These are phyloP conservation scores for Pelecanus crispus DNA, from an alignment of 2,113 vertebrate species.

Conservation along the genomic window DNA sequence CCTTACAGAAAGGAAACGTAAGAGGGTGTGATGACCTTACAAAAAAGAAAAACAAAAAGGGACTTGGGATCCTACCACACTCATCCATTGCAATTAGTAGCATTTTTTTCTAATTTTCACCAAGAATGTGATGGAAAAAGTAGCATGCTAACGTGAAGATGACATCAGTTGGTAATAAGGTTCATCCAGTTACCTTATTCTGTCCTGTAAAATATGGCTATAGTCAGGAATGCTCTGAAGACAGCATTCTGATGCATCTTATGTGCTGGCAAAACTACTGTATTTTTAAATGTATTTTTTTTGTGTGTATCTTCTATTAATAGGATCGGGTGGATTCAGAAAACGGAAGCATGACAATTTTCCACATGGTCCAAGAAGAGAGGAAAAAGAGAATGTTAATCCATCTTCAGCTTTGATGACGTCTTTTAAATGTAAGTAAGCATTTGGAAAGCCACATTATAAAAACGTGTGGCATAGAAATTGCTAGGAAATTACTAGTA, in stretches of 20 bases:
- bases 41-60: too few relatives aligned
- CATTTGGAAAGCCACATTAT: not conserved
- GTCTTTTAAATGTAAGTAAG: slow-evolving; percentile 85
- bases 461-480: not conserved
- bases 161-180: not conserved
- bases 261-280: not conserved
- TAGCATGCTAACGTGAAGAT: not conserved
- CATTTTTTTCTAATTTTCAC: not conserved
- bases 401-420: slow-evolving; percentile 77
- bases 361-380: slow-evolving; percentile 71
- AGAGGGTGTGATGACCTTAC: not conserved
- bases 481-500: not conserved
- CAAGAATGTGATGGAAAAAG: not conserved
- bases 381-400: slow-evolving; percentile 72
- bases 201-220: not conserved
- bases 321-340: slow-evolving; percentile 77
- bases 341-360: slow-evolving; percentile 81
- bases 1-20: not conserved
- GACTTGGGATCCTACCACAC: not conserved
- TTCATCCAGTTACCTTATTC: not conserved
- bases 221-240: not conserved
- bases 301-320: not conserved
- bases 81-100: not conserved
- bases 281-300: not conserved
- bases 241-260: not conserved